Conservation (phyloP, 1,140 invertebrate genomes). For the Ceratoteleas bidentatus region DNA sequence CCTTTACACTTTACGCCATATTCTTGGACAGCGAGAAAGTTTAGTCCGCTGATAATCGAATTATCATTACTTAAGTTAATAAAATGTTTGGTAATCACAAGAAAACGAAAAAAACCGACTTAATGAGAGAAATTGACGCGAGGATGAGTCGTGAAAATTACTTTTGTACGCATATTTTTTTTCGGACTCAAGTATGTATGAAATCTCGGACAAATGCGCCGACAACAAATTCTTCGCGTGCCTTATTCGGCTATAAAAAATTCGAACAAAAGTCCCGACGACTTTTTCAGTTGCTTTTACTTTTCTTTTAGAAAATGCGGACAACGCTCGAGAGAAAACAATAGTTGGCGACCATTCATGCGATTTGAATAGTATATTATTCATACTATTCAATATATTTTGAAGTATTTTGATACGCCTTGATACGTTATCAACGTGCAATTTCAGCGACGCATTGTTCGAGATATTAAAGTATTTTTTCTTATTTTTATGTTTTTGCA, state of each 20-base stretch:
- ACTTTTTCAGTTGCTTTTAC: not conserved
- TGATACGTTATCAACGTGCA: not conserved
- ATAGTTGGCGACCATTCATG: not conserved
- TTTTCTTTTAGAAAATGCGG: not conserved
- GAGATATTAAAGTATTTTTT: not conserved
- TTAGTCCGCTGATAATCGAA: constrained; percentile 34
- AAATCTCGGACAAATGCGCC: constrained; percentile 14
- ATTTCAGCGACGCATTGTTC: not conserved
- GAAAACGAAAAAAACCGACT: constrained; percentile 15
- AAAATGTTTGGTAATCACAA: constrained; percentile 20
- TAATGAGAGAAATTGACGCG: constrained; percentile 41
- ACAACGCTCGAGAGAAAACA: not conserved
- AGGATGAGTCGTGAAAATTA: constrained; percentile 31
- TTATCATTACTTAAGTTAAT: constrained; percentile 34
- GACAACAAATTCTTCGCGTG: constrained; percentile 12
- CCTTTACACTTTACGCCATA: not conserved
- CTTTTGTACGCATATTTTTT: constrained; percentile 6
- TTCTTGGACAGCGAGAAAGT: constrained; percentile 30
- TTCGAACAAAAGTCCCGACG: not conserved
- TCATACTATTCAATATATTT: too few relatives aligned
- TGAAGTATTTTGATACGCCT: too few relatives aligned
- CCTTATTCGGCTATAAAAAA: not conserved
- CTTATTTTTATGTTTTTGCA: not conserved
- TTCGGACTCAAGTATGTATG: not conserved
- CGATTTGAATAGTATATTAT: too few relatives aligned